Base-by-base conservation (phyloP, 2,113 vertebrate genomes). In the Pachypanchax playfairii region DNA sequence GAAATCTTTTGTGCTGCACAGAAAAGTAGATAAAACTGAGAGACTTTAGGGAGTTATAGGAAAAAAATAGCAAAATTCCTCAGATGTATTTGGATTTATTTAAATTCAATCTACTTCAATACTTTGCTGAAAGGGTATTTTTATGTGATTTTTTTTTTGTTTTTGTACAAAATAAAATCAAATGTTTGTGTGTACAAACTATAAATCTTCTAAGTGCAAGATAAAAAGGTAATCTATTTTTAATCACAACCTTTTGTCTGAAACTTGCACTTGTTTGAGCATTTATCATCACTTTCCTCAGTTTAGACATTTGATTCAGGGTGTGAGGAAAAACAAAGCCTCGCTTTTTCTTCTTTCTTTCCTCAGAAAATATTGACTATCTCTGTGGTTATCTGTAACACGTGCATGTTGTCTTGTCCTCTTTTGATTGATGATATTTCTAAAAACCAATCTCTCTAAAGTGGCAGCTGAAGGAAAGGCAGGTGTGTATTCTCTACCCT, bases 361-460 rank as follows among this genome's bases (percentile, higher is more conserved):
- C 60, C 24, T 13, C 6, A 49, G 55, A 65, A n/a, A 20, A 44
- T 75, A 81, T 81, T 48, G 60, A 81, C 70, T 41, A 42, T 67
- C 29, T 56, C 43, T 42, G 1, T 17, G 62, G 29, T 77, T 73
- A 62, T 63, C 75, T 60, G 29, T 67, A 48, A 50, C 10, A 28
- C 29, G 17, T 42, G 59, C 36, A 46, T 46, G 49, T 65, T 61
- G 60, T 71, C 62, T 62, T n/a, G 47, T 68, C 68, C 3, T 15
- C 17, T 26, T 31, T 50, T 83, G 84, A 89, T 86, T 75, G 82
- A 88, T 87, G 80, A 59, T 42, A 50, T 85, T 67, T 82, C 75
- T 50, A 65, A 73, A 84, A 86, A 78, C 9, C 66, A 75, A 86
- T 80, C 78, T 83, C 73, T 86, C 76, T 66, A 46, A 72, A 73